phyloP scores from a whole-genome alignment of 2,113 vertebrate genomes.

The Gobio gobio region DNA sequence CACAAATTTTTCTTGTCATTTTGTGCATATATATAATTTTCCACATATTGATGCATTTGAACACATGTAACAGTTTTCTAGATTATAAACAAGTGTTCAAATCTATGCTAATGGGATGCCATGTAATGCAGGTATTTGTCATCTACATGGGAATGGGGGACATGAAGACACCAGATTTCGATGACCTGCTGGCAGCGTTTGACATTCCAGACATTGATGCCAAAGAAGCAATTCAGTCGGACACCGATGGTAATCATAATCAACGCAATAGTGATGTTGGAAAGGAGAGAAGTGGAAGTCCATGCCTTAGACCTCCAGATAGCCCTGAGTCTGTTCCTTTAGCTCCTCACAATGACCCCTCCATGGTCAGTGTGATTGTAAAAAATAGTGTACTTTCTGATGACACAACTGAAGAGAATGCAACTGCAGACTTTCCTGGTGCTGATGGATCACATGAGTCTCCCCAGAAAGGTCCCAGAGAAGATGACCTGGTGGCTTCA shows the following conservation, averaged over 20 bases:
- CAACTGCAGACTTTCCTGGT: slow-evolving; percentile 36
- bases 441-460: slow-evolving; percentile 17
- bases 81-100: neutral
- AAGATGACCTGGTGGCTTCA: slow-evolving; percentile 22
- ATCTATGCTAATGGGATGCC: neutral
- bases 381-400: slow-evolving; percentile 87
- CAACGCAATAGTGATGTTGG: slow-evolving; percentile 61
- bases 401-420: slow-evolving; percentile 10
- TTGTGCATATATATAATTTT: neutral
- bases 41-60: neutral
- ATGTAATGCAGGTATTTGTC: slow-evolving; percentile 64
- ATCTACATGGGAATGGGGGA: slow-evolving; percentile 86
- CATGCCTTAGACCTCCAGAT: slow-evolving; percentile 62
- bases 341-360: slow-evolving; percentile 71
- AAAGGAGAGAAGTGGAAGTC: slow-evolving; percentile 62
- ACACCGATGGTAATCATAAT: slow-evolving; percentile 69
- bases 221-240: slow-evolving; percentile 90
- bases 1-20: neutral
- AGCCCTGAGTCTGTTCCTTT: slow-evolving; percentile 26
- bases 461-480: slow-evolving; percentile 50
- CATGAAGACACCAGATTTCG: slow-evolving; percentile 98
- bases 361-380: slow-evolving; percentile 93
- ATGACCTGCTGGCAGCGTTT: slow-evolving; percentile 95
- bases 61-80: neutral
- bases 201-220: slow-evolving; percentile 98